phyloP scores from a whole-genome alignment of 1,140 invertebrate species.

The Eriocheir sinensis region DNA sequence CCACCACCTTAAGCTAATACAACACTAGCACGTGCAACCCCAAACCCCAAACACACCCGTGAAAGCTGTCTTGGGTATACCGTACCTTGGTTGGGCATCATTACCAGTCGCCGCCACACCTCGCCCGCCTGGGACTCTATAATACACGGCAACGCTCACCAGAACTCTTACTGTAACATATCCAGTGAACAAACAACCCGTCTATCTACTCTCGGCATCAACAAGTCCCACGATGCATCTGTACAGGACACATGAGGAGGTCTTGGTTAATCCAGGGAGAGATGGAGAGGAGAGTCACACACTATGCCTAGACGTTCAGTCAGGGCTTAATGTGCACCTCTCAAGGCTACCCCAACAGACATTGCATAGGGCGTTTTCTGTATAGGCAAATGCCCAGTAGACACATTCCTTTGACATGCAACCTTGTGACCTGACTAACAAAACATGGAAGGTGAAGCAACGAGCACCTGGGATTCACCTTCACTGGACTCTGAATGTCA shows the following conservation, averaged over 20 bases:
- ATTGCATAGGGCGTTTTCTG: too few species aligned
- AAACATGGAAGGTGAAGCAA: too few species aligned
- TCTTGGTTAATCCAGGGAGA: conserved; percentile 39
- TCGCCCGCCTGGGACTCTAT: conserved; percentile 23
- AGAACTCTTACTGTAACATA: conserved; percentile 46
- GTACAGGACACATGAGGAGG: conserved; percentile 49
- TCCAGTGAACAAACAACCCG: conserved; percentile 35
- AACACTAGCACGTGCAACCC: background rate
- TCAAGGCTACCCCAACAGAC: too few species aligned
- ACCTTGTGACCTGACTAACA: too few species aligned
- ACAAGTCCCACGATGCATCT: conserved; percentile 54
- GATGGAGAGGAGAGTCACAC: too few species aligned
- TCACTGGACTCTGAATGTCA: too few species aligned
- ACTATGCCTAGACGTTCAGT: too few species aligned
- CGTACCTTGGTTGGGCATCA: background rate
- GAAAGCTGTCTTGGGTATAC: conserved; percentile 10
- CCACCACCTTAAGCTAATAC: background rate
- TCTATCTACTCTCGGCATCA: conserved; percentile 33
- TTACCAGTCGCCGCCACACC: conserved; percentile 34
- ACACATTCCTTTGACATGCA: too few species aligned
- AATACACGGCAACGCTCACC: conserved; percentile 39
- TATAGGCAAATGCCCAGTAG: too few species aligned
- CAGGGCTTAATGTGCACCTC: too few species aligned
- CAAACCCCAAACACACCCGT: too few species aligned
- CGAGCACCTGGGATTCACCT: too few species aligned